Evolutionary conservation across 2,797 vertebrate species (phyloP), one percentile per base, ranked within the genome.

Genomic region (Acipenser oxyrinchus): DNA sequence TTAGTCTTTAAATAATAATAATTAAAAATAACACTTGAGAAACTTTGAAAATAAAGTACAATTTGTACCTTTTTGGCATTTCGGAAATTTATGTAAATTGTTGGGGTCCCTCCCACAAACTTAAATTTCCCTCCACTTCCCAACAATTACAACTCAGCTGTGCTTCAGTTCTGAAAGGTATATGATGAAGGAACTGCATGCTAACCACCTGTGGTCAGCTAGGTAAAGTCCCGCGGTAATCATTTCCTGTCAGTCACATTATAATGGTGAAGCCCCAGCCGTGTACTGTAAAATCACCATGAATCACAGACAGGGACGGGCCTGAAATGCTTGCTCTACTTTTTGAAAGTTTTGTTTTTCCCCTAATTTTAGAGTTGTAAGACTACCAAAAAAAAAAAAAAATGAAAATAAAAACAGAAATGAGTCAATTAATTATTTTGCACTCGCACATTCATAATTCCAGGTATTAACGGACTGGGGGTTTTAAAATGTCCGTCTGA

Each of bases 1-100:
- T 37, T 37, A 37, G 37, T 37, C 37, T 37, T 37, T 37, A 37
- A 37, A 37, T 37, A 37, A 37, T 37, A 37, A 37, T 37, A 37
- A 37, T 4, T 4, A 37, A 37, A 37, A 37, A 37, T 37, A 37
- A 37, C 4, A 18, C 18, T 18, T 18, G 18, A 18, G 5, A 37
- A 37, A 37, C 5, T 5, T 37, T 37, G 37, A 37, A 37, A 37
- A 37, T 11, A 51, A 62, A 58, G 12, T 10, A 58, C 51, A 57
- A 59, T 53, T 66, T 70, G 10, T 58, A 58, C 55, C 55, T 66
- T 68, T 68, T 4, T 59, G 71, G 69, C 70, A 69, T 72, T 74
- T 77, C 70, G 77, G 75, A 78, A 81, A 78, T 78, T 74, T 76
- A 79, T 79, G 76, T 71, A 78, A 76, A 78, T 78, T 10, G 10